A percentile compares a stretch with the other conserved stretches of the same genome.
Evolutionary conservation across 2,888 invertebrate species (phyloP).

Genomic region (Pristionchus japonicus): DNA sequence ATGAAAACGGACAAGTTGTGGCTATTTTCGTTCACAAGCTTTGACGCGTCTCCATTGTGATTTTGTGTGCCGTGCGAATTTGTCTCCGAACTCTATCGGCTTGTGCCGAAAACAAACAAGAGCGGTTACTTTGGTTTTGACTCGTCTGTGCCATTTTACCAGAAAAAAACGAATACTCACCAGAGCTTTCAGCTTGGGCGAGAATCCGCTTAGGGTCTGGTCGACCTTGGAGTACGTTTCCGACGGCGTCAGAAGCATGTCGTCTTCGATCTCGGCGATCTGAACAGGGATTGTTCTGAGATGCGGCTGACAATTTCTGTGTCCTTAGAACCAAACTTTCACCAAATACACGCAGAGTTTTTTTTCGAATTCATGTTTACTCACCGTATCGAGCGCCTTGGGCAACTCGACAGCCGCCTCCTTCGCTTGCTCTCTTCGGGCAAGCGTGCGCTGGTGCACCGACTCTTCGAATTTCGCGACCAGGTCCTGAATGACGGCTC

Average conservation of each 20-base stretch:
- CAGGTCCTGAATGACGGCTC: neutral
- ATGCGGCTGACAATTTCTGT: too few relatives aligned
- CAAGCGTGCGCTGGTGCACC: neutral
- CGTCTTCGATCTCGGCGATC: constrained; percentile 26
- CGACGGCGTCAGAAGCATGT: constrained; percentile 22
- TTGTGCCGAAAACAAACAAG: neutral
- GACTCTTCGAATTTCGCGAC: neutral
- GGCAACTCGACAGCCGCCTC: neutral
- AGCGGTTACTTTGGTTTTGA: too few relatives aligned
- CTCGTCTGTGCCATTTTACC: too few relatives aligned
- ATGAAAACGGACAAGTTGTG: neutral
- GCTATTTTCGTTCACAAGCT: too few relatives aligned
- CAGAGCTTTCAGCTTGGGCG: neutral
- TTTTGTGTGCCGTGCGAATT: too few relatives aligned
- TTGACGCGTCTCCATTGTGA: too few relatives aligned
- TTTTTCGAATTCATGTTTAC: neutral
- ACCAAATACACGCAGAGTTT: too few relatives aligned
- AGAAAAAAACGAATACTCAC: neutral
- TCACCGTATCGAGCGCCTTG: neutral
- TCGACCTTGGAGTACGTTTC: constrained; percentile 9
- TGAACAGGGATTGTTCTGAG: too few relatives aligned
- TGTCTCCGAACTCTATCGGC: neutral
- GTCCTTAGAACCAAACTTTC: too few relatives aligned
- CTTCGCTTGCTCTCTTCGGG: neutral
- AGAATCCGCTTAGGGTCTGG: neutral